Base-by-base conservation (phyloP, 2,797 vertebrate species). In the Loriculus beryllinus region DNA sequence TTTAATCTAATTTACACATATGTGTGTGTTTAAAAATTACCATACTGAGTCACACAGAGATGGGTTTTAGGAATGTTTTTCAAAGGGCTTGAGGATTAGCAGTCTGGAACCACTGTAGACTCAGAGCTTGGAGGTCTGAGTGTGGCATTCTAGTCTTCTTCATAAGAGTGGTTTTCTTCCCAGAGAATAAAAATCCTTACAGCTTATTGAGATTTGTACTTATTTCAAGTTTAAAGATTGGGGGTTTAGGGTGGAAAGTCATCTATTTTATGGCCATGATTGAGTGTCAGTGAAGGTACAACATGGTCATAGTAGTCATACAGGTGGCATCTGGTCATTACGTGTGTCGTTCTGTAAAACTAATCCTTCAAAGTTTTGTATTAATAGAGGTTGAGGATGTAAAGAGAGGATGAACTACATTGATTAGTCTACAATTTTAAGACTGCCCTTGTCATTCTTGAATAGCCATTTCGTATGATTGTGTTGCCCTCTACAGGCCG, bases 401-500 rank as follows among this genome's bases (percentile, higher is more conserved):
- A 47, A 76, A n/a, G 16, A 15, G 22, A n/a, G 14, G 40, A 22
- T 51, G 19, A 48, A 23, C 28, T 22, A 8, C n/a, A 16, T 5
- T 14, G 78, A n/a, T 48, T 40, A 28, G 23, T 17, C 10, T 7
- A 33, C 4, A 12, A 10, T 59, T 76, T 7, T 18, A 2, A 4
- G 1, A 6, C 16, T 8, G 11, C 19, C 79, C 86, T 42, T 11
- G 25, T 5, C 0, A 0, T 26, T 25, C 6, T 6, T 28, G 20
- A 65, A 4, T 64, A 33, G 45, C 70, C 56, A 6, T 94, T 96
- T 49, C 19, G 1, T 20, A 4, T 62, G 82, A 48, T 33, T 77
- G 48, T 64, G 95, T 97, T 92, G 96, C 95, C 96, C 95, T 93
- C 95, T 96, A 94, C 89, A 96, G 95, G 95, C 76, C 2, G 2